phyloP scores from a whole-genome alignment of 2,888 invertebrate species.

The Megaustenia siamemsis region DNA sequence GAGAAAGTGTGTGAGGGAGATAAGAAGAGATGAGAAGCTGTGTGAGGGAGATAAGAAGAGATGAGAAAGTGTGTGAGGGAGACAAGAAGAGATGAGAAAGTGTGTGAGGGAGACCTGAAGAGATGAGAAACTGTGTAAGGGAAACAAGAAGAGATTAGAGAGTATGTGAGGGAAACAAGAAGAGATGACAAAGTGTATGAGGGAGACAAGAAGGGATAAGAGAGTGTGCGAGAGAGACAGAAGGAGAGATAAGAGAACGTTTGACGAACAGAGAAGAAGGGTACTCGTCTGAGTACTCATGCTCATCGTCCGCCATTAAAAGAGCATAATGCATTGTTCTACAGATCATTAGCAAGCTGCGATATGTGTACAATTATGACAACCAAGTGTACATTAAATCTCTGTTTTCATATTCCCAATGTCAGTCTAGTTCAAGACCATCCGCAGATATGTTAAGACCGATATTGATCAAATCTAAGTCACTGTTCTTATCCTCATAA shows the following conservation, averaged over 20 bases:
- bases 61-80: background rate
- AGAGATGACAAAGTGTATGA: background rate
- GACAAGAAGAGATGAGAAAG: background rate
- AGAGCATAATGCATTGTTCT: too few relatives aligned
- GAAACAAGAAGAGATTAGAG: background rate
- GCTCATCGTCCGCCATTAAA: too few relatives aligned
- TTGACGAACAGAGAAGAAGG: background rate
- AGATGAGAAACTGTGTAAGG: background rate
- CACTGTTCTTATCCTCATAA: too few relatives aligned
- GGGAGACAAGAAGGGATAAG: background rate
- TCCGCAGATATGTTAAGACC: too few relatives aligned
- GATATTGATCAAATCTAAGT: too few relatives aligned
- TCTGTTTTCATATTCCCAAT: too few relatives aligned
- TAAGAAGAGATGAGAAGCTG: background rate
- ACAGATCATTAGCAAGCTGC: too few relatives aligned
- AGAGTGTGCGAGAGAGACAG: background rate
- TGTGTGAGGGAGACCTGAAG: background rate
- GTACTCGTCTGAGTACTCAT: too few relatives aligned
- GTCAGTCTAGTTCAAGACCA: too few relatives aligned
- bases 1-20: background rate
- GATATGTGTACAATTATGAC: too few relatives aligned
- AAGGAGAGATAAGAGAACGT: background rate
- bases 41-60: background rate
- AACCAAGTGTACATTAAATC: too few relatives aligned
- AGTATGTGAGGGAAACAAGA: too few relatives aligned